phyloP scores from a whole-genome alignment of 2,113 vertebrate genomes.

The Dasyprocta punctata region DNA sequence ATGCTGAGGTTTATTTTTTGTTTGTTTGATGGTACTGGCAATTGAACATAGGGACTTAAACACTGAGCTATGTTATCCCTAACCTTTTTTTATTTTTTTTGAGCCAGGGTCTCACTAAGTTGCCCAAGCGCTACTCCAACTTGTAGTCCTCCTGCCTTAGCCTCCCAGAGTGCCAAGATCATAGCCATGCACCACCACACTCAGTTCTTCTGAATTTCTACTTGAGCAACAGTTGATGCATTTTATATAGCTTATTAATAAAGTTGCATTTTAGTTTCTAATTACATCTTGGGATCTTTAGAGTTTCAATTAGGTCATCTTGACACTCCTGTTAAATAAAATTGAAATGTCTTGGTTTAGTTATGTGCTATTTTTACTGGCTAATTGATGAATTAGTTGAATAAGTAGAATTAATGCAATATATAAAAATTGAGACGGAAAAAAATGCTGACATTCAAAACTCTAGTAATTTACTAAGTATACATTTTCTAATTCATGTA shows the following conservation, averaged over 20 bases:
- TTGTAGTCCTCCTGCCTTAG: not conserved
- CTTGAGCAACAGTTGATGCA: not conserved
- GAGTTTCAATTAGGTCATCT: not conserved
- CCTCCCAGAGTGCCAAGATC: not conserved
- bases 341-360: not conserved
- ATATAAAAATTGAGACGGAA: slow-evolving; percentile 7
- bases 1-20: not conserved
- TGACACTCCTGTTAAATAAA: not conserved
- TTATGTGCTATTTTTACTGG: not conserved
- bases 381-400: not conserved
- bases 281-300: not conserved
- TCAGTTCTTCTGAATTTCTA: slow-evolving; percentile 14
- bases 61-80: not conserved
- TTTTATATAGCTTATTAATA: not conserved
- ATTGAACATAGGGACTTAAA: not conserved
- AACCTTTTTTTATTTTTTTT: not conserved
- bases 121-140: not conserved
- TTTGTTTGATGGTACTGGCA: not conserved
- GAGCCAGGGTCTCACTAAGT: not conserved
- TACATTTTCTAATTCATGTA: not conserved
- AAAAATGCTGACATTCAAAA: slow-evolving; percentile 38
- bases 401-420: not conserved
- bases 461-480: slow-evolving; percentile 1
- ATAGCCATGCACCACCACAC: not conserved
- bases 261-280: not conserved